Evolutionary conservation across 2,888 invertebrate species (phyloP), one percentile per base, ranked within the genome.

Genomic region (Chaetoderma sp.): DNA sequence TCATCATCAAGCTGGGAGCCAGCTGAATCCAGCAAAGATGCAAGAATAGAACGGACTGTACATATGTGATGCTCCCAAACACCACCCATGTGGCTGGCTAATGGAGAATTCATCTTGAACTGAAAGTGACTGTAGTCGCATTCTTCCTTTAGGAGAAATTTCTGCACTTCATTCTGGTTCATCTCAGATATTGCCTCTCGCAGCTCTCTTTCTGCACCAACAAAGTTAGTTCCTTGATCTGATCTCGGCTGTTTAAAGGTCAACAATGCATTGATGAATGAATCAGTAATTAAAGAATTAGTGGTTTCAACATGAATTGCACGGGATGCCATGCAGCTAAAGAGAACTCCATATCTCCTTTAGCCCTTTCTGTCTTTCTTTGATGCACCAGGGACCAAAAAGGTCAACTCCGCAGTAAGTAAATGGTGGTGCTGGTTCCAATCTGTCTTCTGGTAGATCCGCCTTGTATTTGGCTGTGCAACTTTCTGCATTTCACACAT

Each of bases 391-490:
- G 28, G 63, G 56, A 39, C 63, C 60, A 55, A 67, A 57, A 28
- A 57, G 18, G 28, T 60, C 60, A 39, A 50, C 47, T n/a, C 25
- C 84, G 21, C 68, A 60, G 49, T 77, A 65, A 1, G 69, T 45
- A 67, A 86, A 86, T 4, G 84, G 78, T 4, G 64, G 30, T 1
- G 68, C 61, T 4, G 71, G 67, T 1, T 61, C 67, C 2, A 84
- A 72, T 59, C 86, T 63, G 5, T 77, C 72, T 4, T 30, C n/a
- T 1, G 86, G 84, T 10, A 86, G 69, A 27, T 79, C 70, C 1
- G 80, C 78, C 83, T 27, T 67, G 66, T 0, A 69, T 25, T 23
- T 47, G 50, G 4, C 77, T 76, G 10, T 74, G 70, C 10, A 67
- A 52, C 21, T 70, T 70, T n/a, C 68, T 60, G 62, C 86, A 86